Evolutionary conservation across 1,140 invertebrate genomes (phyloP).

Genomic region (Hypsibius dujardini): DNA sequence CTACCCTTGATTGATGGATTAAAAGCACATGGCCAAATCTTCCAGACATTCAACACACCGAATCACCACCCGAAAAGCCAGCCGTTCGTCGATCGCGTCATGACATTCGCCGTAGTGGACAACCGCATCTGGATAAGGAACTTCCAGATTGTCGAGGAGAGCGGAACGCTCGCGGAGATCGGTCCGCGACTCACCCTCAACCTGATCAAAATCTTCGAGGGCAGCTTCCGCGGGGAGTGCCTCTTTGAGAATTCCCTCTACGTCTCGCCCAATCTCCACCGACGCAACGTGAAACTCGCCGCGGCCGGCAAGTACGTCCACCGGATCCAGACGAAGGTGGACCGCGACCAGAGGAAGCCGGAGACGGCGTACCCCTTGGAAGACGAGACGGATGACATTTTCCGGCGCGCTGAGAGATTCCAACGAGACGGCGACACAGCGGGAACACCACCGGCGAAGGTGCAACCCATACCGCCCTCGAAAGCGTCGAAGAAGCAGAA

Average conservation of each 20-base stretch:
- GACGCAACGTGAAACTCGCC: slow-evolving; percentile 47
- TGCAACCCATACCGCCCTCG: no score
- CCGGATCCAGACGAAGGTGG: slow-evolving; percentile 54
- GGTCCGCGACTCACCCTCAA: slow-evolving; percentile 87
- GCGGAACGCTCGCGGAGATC: slow-evolving; percentile 83
- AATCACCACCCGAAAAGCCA: slow-evolving; percentile 94
- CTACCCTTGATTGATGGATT: no score
- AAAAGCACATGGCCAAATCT: no score
- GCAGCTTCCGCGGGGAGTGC: slow-evolving; percentile 76
- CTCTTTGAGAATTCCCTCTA: slow-evolving; percentile 87
- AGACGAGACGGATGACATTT: slow-evolving; percentile 3
- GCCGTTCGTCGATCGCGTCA: slow-evolving; percentile 96
- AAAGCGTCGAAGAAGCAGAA: background rate
- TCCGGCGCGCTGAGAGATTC: background rate
- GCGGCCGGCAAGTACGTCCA: slow-evolving; percentile 57
- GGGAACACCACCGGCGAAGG: background rate
- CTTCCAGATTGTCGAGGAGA: slow-evolving; percentile 90
- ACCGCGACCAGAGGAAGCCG: slow-evolving; percentile 49
- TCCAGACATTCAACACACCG: slow-evolving; percentile 85
- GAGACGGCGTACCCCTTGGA: slow-evolving; percentile 27
- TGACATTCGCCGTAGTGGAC: slow-evolving; percentile 76
- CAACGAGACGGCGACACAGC: background rate
- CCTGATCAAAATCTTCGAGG: slow-evolving; percentile 75
- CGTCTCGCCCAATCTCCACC: slow-evolving; percentile 62
- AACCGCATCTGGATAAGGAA: slow-evolving; percentile 95